These are phyloP conservation scores for Gallinago media DNA, from an alignment of 2,113 vertebrate species.

Conservation along the genomic window DNA sequence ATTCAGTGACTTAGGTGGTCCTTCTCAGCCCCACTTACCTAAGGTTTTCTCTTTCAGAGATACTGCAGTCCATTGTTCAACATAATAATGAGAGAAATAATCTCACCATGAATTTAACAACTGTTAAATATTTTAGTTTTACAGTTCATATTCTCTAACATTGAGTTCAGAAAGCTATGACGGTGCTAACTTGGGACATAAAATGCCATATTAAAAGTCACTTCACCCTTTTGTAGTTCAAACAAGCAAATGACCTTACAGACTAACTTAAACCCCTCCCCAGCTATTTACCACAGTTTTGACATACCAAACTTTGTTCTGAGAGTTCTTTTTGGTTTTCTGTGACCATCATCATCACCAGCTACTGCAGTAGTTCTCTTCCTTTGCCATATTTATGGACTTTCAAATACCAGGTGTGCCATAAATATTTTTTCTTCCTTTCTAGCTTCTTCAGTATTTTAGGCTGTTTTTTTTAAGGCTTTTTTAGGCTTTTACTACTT, in stretches of 20 bases:
- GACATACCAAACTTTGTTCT: neutral
- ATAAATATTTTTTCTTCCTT: neutral
- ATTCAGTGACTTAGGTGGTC: neutral
- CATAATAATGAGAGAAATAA: neutral
- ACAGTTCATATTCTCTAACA: neutral
- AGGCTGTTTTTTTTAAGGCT: no score
- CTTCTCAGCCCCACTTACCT: neutral
- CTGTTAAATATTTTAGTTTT: neutral
- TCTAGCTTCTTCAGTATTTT: neutral
- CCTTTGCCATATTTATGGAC: neutral
- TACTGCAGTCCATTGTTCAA: neutral
- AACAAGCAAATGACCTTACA: neutral
- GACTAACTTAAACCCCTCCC: neutral
- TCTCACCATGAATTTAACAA: neutral
- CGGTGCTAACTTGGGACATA: neutral
- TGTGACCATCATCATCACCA: neutral
- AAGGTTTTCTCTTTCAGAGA: neutral
- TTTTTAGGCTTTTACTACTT: no score
- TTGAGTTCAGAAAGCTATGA: neutral
- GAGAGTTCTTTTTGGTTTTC: neutral
- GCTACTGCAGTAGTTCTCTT: neutral
- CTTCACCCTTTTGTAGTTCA: neutral
- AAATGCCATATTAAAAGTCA: neutral
- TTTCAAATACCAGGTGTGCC: neutral
- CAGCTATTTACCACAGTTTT: neutral